phyloP scores from a whole-genome alignment of 2,888 invertebrate genomes.

The Tetheella fluctuosa region DNA sequence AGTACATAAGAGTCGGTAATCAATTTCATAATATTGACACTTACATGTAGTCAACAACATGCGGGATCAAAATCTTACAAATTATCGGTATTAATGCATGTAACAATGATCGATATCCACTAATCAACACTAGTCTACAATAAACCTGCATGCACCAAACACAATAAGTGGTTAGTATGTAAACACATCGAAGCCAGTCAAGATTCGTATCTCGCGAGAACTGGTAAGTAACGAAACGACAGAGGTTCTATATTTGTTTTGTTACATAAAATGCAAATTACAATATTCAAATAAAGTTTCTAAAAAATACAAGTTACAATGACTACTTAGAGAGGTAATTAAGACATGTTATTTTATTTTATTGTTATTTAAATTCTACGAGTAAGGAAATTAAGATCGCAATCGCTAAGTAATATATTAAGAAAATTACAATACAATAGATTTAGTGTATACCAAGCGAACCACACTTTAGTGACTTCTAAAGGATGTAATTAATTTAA shows the following conservation, averaged over 20 bases:
- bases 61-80: no score
- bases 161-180: not conserved
- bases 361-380: constrained; percentile 44
- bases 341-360: constrained; percentile 46
- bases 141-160: not conserved
- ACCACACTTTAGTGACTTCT: constrained; percentile 23
- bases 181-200: not conserved
- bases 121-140: not conserved
- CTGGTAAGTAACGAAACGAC: not conserved
- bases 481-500: constrained; percentile 30
- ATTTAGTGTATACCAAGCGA: constrained; percentile 23
- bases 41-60: no score
- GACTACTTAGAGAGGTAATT: constrained; percentile 40
- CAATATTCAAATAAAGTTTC: not conserved
- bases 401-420: constrained; percentile 40
- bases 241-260: not conserved
- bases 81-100: no score
- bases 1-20: no score
- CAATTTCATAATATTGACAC: no score
- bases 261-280: constrained; percentile 1
- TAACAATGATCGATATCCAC: not conserved
- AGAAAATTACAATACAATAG: constrained; percentile 27
- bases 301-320: not conserved
- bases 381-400: constrained; percentile 49
- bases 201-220: not conserved